phyloP scores from a whole-genome alignment of 2,888 invertebrate genomes.

The Melitaea athalia region DNA sequence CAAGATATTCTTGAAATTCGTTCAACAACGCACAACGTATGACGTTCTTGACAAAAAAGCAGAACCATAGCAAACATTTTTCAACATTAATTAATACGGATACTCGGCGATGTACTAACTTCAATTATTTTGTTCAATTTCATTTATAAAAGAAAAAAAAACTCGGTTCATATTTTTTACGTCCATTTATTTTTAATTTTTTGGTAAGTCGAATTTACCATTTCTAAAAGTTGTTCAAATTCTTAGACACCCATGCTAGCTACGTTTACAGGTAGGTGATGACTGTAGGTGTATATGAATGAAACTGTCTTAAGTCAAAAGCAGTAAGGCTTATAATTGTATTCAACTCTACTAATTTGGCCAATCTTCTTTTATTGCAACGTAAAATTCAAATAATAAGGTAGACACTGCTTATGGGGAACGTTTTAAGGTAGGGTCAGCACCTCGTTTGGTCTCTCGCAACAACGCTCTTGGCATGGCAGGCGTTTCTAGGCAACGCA shows the following conservation, averaged over 20 bases:
- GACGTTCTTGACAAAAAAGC: no score
- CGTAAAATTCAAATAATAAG: constrained; percentile 6
- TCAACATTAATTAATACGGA: no score
- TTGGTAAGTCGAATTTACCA: background rate
- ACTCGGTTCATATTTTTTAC: background rate
- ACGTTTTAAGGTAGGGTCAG: no score
- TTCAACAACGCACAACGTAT: no score
- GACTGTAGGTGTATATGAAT: background rate
- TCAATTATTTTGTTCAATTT: no score
- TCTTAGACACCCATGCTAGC: background rate
- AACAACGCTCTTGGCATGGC: no score
- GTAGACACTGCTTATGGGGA: no score
- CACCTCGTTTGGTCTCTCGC: no score
- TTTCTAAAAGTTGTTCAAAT: background rate
- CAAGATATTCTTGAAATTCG: no score
- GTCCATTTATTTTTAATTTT: background rate
- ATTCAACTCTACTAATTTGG: background rate
- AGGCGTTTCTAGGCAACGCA: no score
- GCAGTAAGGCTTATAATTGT: constrained; percentile 3
- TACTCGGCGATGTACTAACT: no score
- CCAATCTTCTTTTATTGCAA: constrained; percentile 18
- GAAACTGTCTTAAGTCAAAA: constrained; percentile 5
- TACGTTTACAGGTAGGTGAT: background rate
- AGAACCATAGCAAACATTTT: no score
- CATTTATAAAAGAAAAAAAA: background rate